Evolutionary conservation across 2,888 invertebrate species (phyloP).

Genomic region (Erebia epiphron): DNA sequence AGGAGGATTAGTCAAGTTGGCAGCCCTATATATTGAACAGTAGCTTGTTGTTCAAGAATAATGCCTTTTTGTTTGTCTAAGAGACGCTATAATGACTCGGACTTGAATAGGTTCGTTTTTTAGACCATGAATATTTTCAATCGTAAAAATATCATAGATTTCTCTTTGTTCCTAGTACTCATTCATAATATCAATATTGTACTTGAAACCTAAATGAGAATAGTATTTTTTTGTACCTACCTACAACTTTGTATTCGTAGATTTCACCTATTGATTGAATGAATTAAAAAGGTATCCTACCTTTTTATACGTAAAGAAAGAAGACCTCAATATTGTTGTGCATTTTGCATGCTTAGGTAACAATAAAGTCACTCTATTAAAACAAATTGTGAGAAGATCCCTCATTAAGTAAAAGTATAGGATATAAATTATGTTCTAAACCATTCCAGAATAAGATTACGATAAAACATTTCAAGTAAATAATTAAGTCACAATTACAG

Average conservation of each 20-base stretch:
- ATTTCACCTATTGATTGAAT: too few relatives aligned
- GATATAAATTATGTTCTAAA: background rate
- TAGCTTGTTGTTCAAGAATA: conserved; percentile 57
- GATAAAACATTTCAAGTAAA: conserved; percentile 52
- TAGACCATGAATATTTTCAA: background rate
- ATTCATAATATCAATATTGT: too few relatives aligned
- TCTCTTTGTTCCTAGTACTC: too few relatives aligned
- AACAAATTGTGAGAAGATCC: background rate
- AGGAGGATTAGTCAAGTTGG: background rate
- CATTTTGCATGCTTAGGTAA: too few relatives aligned
- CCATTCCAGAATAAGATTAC: conserved; percentile 7
- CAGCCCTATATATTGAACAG: conserved; percentile 48
- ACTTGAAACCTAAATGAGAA: too few relatives aligned
- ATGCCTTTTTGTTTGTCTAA: conserved; percentile 41
- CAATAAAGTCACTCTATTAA: background rate
- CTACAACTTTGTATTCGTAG: too few relatives aligned
- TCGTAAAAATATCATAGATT: background rate
- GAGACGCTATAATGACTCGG: conserved; percentile 38
- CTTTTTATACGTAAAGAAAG: too few relatives aligned
- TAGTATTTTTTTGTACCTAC: too few relatives aligned
- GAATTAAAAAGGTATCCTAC: too few relatives aligned
- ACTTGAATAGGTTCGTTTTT: conserved; percentile 21
- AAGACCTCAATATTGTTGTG: too few relatives aligned
- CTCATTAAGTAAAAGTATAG: background rate
- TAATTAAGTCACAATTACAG: conserved; percentile 59